Evolutionary conservation across 2,888 invertebrate species (phyloP).

Genomic region (Hirtodrosophila confusa): DNA sequence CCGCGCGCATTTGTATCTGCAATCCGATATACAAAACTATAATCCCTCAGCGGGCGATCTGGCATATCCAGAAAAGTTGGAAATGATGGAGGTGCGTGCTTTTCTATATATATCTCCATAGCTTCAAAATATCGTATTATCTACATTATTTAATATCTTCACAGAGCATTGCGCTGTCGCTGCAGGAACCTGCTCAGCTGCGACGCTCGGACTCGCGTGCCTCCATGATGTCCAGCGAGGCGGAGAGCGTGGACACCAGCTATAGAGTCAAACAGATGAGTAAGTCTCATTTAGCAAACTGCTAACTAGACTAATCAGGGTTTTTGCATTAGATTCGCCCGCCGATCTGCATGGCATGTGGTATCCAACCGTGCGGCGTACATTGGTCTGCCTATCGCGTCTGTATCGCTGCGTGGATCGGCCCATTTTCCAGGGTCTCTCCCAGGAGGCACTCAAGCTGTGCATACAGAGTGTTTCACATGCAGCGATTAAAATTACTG

Average conservation of each 20-base stretch:
- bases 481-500: constrained; percentile 92
- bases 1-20: constrained; percentile 96
- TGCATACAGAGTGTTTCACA: constrained; percentile 95
- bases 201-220: constrained; percentile 88
- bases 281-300: constrained; percentile 58
- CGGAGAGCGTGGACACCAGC: constrained; percentile 86
- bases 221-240: constrained; percentile 90
- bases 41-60: constrained; percentile 97
- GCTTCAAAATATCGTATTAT: no score
- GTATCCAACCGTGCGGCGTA: constrained; percentile 98
- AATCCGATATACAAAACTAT: constrained; percentile 94
- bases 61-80: constrained; percentile 98
- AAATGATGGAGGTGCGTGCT: constrained; percentile 95
- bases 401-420: constrained; percentile 95
- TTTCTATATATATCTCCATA: not conserved
- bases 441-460: constrained; percentile 96
- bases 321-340: constrained; percentile 87
- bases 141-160: constrained; percentile 16
- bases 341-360: constrained; percentile 99
- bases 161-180: constrained; percentile 88
- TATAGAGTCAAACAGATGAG: constrained; percentile 81
- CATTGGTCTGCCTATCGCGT: constrained; percentile 96
- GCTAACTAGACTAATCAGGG: not conserved
- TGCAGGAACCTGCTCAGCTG: constrained; percentile 86
- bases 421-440: constrained; percentile 97